Conservation (phyloP, 2,797 vertebrate species). For the Etheostoma nigrum region DNA sequence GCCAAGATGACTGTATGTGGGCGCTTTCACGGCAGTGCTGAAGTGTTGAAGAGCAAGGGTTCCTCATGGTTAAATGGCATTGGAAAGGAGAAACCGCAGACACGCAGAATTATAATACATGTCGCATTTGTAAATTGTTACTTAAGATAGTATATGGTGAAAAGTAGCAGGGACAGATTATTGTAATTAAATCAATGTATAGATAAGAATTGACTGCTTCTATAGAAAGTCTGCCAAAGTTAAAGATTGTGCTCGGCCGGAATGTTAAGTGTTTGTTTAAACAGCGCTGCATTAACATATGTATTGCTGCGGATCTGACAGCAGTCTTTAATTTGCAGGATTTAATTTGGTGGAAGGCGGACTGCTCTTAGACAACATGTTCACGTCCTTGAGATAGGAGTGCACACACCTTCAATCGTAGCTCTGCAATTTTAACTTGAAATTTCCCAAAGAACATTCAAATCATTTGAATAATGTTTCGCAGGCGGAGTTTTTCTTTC, state of each 20-base stretch:
- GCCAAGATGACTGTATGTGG: background rate
- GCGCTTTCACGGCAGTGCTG: background rate
- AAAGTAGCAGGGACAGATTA: conserved; percentile 22
- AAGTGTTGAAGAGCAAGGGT: background rate
- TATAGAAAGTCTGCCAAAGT: conserved; percentile 24
- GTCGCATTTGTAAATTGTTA: conserved; percentile 21
- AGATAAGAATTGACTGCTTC: conserved; percentile 3
- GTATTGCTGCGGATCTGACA: conserved; percentile 52
- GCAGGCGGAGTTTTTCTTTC: conserved; percentile 49
- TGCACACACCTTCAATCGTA: conserved; percentile 62
- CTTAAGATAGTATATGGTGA: conserved; percentile 11
- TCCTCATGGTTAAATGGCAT: conserved; percentile 4
- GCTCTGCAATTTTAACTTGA: conserved; percentile 74
- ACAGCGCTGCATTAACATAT: conserved; percentile 64
- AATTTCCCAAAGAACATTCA: conserved; percentile 72
- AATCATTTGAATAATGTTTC: conserved; percentile 79
- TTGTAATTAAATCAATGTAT: conserved; percentile 39
- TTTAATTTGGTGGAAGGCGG: conserved; percentile 53
- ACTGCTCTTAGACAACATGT: conserved; percentile 65
- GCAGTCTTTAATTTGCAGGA: conserved; percentile 59
- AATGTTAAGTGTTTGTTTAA: conserved; percentile 53
- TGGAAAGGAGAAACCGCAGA: conserved; percentile 1
- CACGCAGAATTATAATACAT: background rate
- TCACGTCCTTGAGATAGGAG: conserved; percentile 67
- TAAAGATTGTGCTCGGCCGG: conserved; percentile 19